Conservation (phyloP, 2,888 invertebrate species). For the Myopa testacea region DNA sequence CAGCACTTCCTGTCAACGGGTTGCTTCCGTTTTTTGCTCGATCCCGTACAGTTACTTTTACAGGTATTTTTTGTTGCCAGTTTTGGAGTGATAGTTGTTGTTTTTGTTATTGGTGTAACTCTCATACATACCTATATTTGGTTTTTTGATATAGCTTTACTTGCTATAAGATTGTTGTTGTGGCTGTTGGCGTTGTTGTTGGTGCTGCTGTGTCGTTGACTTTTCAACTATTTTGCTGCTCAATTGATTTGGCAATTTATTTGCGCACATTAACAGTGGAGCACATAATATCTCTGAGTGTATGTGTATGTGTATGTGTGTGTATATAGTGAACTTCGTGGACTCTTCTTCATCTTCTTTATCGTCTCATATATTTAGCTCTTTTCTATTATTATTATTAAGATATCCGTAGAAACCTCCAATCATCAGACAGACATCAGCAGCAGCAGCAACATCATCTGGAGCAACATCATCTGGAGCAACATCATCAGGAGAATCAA, state of each 20-base stretch:
- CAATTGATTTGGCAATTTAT: slow-evolving; percentile 66
- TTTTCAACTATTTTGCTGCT: slow-evolving; percentile 62
- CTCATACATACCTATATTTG: not conserved
- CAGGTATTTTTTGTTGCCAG: too few relatives aligned
- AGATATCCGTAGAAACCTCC: too few relatives aligned
- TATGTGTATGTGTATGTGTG: slow-evolving; percentile 46
- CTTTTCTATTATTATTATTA: too few relatives aligned
- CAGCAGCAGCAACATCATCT: too few relatives aligned
- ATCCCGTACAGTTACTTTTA: too few relatives aligned
- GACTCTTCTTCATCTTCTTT: too few relatives aligned
- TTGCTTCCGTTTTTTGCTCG: not conserved
- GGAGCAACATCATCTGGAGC: too few relatives aligned
- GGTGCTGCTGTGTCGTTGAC: slow-evolving; percentile 30
- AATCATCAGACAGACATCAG: too few relatives aligned
- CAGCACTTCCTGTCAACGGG: slow-evolving; percentile 7
- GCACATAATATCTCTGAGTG: slow-evolving; percentile 47
- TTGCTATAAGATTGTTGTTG: not conserved
- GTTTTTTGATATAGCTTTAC: not conserved
- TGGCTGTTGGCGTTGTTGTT: not conserved
- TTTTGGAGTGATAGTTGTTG: not conserved
- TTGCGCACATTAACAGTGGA: slow-evolving; percentile 55
- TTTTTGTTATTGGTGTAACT: not conserved
- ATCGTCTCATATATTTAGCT: too few relatives aligned
- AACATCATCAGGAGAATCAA: too few relatives aligned
- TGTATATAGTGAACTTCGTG: not conserved